phyloP scores from a whole-genome alignment of 2,888 invertebrate genomes.

The Ophonus ardosiacus region DNA sequence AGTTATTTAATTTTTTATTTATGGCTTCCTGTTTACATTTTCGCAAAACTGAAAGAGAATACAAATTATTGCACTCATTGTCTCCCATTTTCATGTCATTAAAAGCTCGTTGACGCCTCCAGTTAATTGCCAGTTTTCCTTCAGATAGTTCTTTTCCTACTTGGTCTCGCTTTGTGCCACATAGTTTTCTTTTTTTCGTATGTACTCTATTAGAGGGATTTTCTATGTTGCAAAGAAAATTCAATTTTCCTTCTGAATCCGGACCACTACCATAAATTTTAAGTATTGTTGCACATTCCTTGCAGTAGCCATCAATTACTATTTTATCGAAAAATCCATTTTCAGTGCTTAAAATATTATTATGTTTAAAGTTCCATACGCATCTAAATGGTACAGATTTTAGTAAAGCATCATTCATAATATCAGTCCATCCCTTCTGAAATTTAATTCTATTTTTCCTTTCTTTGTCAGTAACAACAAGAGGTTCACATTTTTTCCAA shows the following conservation, averaged over 20 bases:
- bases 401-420: no score
- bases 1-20: not conserved
- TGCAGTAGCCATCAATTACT: not conserved
- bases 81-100: not conserved
- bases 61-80: no score
- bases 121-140: not conserved
- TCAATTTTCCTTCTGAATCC: not conserved
- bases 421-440: no score
- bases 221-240: not conserved
- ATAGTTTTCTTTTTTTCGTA: constrained; percentile 1
- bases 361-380: not conserved
- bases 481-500: no score
- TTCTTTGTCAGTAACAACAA: no score
- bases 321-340: not conserved
- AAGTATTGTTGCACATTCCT: not conserved
- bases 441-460: no score
- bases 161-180: not conserved
- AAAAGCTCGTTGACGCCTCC: constrained; percentile 1
- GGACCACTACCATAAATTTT: not conserved
- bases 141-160: not conserved
- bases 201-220: not conserved
- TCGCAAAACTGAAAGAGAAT: no score
- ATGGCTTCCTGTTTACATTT: constrained; percentile 9
- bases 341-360: not conserved
- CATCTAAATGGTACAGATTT: not conserved